phyloP scores from a whole-genome alignment of 2,888 invertebrate species.

The Ernsta delagoae region DNA sequence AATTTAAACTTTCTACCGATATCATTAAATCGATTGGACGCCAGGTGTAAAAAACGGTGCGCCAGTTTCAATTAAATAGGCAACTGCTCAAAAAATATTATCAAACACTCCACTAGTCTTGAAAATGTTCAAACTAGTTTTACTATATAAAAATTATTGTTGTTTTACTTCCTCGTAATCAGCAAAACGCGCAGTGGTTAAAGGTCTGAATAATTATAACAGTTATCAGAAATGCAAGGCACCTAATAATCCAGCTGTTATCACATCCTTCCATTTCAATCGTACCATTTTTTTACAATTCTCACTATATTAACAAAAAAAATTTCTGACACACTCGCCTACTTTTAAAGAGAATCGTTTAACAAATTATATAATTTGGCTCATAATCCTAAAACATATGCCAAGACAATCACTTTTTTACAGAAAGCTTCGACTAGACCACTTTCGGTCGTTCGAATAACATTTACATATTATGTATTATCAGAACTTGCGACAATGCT shows the following conservation, averaged over 20 bases:
- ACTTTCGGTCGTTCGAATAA: constrained; percentile 32
- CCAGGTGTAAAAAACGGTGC: constrained; percentile 36
- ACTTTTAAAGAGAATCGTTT: constrained; percentile 49
- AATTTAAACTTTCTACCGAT: constrained; percentile 35
- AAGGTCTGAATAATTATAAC: constrained; percentile 37
- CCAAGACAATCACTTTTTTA: constrained; percentile 59
- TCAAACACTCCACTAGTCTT: constrained; percentile 33
- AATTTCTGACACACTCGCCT: constrained; percentile 57
- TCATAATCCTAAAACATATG: constrained; percentile 67
- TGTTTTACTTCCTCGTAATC: constrained; percentile 35
- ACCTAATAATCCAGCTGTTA: constrained; percentile 58
- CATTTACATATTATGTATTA: constrained; percentile 36
- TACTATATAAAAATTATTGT: constrained; percentile 26
- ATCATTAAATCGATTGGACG: constrained; percentile 32
- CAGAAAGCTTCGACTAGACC: constrained; percentile 36
- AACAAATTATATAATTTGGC: constrained; percentile 70
- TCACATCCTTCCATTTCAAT: constrained; percentile 58
- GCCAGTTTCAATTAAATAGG: constrained; percentile 32
- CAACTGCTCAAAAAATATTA: constrained; percentile 36
- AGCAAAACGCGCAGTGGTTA: constrained; percentile 32
- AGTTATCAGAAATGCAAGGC: constrained; percentile 60
- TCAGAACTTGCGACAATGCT: constrained; percentile 35
- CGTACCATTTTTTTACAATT: constrained; percentile 54
- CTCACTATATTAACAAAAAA: constrained; percentile 55
- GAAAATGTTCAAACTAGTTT: constrained; percentile 16